Evolutionary conservation across 2,113 vertebrate species (phyloP), one percentile per base, ranked within the genome.

Genomic region (Ranitomeya variabilis): DNA sequence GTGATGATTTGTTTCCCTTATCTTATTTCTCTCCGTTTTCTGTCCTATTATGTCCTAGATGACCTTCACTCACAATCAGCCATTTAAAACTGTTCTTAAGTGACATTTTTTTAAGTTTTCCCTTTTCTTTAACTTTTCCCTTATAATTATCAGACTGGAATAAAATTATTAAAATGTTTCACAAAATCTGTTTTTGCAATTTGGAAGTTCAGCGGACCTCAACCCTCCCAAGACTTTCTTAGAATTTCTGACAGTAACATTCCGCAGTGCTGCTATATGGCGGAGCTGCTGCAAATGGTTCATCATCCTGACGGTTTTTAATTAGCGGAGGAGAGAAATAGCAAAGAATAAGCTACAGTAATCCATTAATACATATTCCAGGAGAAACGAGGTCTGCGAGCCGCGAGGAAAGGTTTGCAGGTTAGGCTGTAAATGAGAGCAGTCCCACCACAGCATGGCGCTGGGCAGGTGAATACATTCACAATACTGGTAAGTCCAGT

Each of bases 241-340:
- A 62, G 19, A 23, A 54, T 45, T 45, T 45, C 5, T 45, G 66
- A 79, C 45, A 31, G 2, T 11, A 6, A 67, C 26, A 23, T 80
- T 21, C 51, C 18, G 26, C 51, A 37, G 51, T 57, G 23, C 45
- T 67, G 37, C 51, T 11, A 67, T 76, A 80, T 67, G 45, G 31
- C 12, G 21, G 14, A 15, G 59, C 18, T 54, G 67, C 62, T 16
- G 57, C n/a, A 37, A 54, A 69, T 59, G 64, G 62, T 87, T 87
- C 62, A 87, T 87, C 77, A 87, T 86, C 31, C 85, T 86, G 85
- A 86, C 85, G 21, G 51, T 86, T 86, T 86, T 79, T 86, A 86
- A 79, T 86, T 66, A 79, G 60, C 74, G 31, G 55, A 86, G 74
- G 78, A 37, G 12, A 23, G 84, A 31, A 64, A 78, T 86, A 86